Percentiles rank a stretch among this genome's conserved stretches.
Conservation (phyloP, 2,113 vertebrate species). For the Speoplatyrhinus poulsoni region DNA sequence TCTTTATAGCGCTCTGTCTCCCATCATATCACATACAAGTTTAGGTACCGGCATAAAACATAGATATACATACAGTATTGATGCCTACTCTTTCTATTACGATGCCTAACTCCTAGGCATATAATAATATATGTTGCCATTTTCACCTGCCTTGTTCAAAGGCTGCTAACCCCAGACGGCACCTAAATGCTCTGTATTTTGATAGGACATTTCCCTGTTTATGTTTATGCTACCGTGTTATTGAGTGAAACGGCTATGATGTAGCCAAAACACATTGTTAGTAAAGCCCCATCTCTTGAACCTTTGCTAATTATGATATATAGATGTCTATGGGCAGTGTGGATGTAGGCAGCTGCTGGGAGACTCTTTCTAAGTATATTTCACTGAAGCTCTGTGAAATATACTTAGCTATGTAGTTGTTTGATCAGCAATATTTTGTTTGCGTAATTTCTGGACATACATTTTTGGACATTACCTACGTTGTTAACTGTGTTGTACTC, state of each 20-base stretch:
- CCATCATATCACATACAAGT: not conserved
- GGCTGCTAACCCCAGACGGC: not conserved
- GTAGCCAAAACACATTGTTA: no score
- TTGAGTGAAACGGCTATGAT: not conserved
- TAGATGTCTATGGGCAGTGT: slow-evolving; percentile 26
- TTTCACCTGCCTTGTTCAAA: not conserved
- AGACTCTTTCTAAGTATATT: not conserved
- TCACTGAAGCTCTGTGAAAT: slow-evolving; percentile 3
- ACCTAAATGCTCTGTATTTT: not conserved
- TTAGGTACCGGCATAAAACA: no score
- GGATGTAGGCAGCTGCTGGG: no score
- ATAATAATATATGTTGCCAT: not conserved
- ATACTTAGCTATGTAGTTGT: not conserved
- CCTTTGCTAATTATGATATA: slow-evolving; percentile 31
- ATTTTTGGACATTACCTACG: slow-evolving; percentile 15
- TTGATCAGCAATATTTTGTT: slow-evolving; percentile 8
- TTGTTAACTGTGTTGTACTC: not conserved
- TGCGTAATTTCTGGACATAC: slow-evolving; percentile 12
- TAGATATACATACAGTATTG: no score
- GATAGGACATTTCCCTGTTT: not conserved
- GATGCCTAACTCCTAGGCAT: no score
- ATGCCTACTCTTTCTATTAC: no score
- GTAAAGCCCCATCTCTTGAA: slow-evolving; percentile 18
- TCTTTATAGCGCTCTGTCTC: not conserved
- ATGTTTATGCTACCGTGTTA: not conserved